Base-by-base conservation (phyloP, 2,113 vertebrate species). In the Lichenostomus cassidix region DNA sequence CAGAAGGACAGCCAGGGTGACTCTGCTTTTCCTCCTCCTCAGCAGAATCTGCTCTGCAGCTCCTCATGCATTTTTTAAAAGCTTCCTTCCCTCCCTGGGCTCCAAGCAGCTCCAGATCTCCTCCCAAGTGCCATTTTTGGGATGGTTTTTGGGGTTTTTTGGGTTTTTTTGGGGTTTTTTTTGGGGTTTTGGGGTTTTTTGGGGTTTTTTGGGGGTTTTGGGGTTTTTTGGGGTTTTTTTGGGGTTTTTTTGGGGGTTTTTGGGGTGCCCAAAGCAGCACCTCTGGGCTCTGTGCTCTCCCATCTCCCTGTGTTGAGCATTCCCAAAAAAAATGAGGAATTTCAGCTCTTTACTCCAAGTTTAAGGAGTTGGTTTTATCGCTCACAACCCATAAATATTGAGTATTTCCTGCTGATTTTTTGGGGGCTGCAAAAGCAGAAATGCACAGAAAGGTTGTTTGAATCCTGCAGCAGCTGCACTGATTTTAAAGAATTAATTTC, bases 21-120 rank as follows among this genome's bases (percentile, higher is more conserved):
- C 91, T 91, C 89, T 79, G 76, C 79, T 70, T 64, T 44, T 69
- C 68, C 15, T 35, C 68, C 56, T 16, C 39, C 22, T 53, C 28
- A 12, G 44, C 89, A 83, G 2, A 65, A 74, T 14, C 53, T 44
- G 75, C 79, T 68, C 39, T 11, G 41, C 77, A 60, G 74, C 77
- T 89, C 78, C 79, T 95, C 89, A 76, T 76, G 46, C 42, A 75
- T 92, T 82, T n/a, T 94, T 91, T 87, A 73, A 87, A 85, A 49
- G n/a, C 80, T 87, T 74, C 85, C 3, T 1, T 29, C 42, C 15
- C 75, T n/a, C 47, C 65, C 58, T 50, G 69, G 17, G 63, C 60
- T 82, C 53, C 29, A 11, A 49, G 37, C 5, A 53, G 65, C 87
- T 53, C 74, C 23, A 11, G 82, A 59, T 44, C 42, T 5, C 58